Conservation (phyloP, 2,113 vertebrate genomes). For the Cryptotis parvus region DNA sequence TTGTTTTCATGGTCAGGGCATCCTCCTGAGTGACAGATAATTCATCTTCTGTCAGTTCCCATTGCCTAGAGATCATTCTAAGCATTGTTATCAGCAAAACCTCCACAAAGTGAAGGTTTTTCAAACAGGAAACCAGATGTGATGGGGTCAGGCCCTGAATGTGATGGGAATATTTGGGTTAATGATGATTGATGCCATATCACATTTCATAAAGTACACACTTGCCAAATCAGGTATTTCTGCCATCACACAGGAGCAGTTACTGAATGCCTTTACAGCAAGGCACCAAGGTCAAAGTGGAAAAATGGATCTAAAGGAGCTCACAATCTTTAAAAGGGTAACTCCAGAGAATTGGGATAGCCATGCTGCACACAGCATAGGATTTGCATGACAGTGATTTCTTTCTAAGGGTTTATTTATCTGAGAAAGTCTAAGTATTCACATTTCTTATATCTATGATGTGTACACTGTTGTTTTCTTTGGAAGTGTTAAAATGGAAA, state of each 20-base stretch:
- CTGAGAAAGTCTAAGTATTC: neutral
- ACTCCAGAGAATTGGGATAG: constrained; percentile 58
- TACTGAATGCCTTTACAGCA: constrained; percentile 67
- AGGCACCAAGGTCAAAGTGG: constrained; percentile 84
- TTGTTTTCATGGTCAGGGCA: constrained; percentile 83
- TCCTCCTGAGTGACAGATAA: constrained; percentile 88
- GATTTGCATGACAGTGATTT: constrained; percentile 20
- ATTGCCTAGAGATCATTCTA: constrained; percentile 85
- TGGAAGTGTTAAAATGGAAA: neutral
- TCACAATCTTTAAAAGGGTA: constrained; percentile 55
- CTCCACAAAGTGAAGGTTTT: constrained; percentile 85
- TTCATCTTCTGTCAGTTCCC: constrained; percentile 88
- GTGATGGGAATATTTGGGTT: constrained; percentile 85
- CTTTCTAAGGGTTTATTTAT: neutral
- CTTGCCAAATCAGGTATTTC: constrained; percentile 85
- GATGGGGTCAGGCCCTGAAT: constrained; percentile 85
- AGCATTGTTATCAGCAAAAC: constrained; percentile 87
- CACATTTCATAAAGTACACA: constrained; percentile 86
- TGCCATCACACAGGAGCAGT: constrained; percentile 77
- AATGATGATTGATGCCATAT: constrained; percentile 92
- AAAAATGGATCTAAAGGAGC: constrained; percentile 66
- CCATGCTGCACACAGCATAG: neutral
- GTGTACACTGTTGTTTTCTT: neutral
- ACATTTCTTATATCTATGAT: neutral
- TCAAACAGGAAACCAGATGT: constrained; percentile 90